Percentiles rank a stretch among this genome's conserved stretches.
Conservation (phyloP, 2,113 vertebrate genomes). For the Butorides virescens region DNA sequence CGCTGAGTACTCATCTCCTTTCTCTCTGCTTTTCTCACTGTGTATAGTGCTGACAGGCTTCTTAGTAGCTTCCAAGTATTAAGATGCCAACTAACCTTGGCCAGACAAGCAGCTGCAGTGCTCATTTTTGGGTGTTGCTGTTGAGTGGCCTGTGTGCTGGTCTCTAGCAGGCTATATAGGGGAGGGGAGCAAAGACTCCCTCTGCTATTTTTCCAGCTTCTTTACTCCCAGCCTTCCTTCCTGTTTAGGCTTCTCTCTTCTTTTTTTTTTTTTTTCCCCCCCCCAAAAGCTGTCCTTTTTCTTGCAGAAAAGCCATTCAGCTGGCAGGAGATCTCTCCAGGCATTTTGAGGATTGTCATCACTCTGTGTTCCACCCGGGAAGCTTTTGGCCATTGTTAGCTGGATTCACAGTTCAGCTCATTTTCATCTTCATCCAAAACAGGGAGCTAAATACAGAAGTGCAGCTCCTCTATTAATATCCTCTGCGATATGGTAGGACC, state of each 20-base stretch:
- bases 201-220: background rate
- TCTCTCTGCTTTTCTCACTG: background rate
- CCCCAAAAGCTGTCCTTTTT: background rate
- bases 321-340: constrained; percentile 31
- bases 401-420: constrained; percentile 31
- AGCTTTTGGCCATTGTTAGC: constrained; percentile 31
- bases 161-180: background rate
- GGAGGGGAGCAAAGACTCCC: background rate
- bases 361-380: background rate
- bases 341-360: constrained; percentile 15
- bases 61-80: background rate
- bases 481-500: background rate
- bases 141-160: background rate
- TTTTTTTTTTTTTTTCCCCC: too few species aligned
- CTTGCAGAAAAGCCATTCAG: background rate
- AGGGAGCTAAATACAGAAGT: constrained; percentile 5
- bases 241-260: background rate
- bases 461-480: constrained; percentile 5
- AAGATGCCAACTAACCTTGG: background rate
- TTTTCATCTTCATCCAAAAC: constrained; percentile 22
- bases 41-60: background rate
- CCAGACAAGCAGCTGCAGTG: background rate
- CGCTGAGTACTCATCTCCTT: background rate
- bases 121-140: background rate
- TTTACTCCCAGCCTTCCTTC: background rate